Base-by-base conservation (phyloP, 1,140 invertebrate species). In the Pogonus chalceus region DNA sequence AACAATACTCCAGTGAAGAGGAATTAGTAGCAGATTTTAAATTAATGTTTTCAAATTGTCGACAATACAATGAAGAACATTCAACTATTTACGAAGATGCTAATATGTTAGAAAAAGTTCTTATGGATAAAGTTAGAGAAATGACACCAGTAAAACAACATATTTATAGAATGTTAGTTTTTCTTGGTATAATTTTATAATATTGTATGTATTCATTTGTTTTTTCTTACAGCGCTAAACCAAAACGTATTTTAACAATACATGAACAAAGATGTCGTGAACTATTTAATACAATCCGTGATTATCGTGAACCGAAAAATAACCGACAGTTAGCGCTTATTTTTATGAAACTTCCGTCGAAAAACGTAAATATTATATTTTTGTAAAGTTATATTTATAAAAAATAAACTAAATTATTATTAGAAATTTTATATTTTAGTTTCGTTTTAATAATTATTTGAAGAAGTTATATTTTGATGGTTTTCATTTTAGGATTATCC, bases 1-100 rank as follows among this genome's bases (percentile, higher is more conserved):
- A 83, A 57, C 75, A 78, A 37, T 83, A 83, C 68, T 75, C 67
- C 31, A 75, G 72, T 10, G 65, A 82, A 0, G 77, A 80, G 43
- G 80, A 83, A 60, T 73, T 83, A 53, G 71, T 81, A 0, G 66
- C 74, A 2, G 81, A 81, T 66, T 83, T 85, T 60, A 76, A 83
- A 56, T 73, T 93, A 14, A 96, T 98, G 93, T 97, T 98, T 71
- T 83, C 83, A 49, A 98, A 98, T 72, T 97, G 94, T 64, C 83
- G 92, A 0, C 85, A 90, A 62, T 98, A 94, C 68, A 98, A 98
- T 69, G 94, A 97, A 72, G 93, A 96, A 72, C 86, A 88, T 22
- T 96, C 93, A 0, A 82, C 87, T 61, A 95, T 98, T 61, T 96
- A 94, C 63, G 88, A 94, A 64, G 94, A 98, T 76, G 92, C 94